These are phyloP conservation scores for Ahaetulla prasina DNA, from an alignment of 2,113 vertebrate species.

Conservation along the genomic window DNA sequence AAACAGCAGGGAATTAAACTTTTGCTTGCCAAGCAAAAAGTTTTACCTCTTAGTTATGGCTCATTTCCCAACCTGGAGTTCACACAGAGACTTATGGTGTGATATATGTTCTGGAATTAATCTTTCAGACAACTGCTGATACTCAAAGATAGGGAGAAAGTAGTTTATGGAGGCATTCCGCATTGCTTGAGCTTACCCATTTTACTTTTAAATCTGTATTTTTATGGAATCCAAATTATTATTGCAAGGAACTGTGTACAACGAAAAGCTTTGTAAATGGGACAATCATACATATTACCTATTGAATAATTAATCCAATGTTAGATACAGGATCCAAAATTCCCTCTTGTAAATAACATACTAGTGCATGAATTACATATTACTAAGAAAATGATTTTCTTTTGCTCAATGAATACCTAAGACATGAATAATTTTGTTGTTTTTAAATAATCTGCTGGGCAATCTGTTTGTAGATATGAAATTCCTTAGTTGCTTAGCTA, in stretches of 20 bases:
- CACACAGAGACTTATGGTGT: background rate
- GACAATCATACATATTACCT: background rate
- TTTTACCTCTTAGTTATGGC: background rate
- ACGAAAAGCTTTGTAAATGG: background rate
- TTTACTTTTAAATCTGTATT: background rate
- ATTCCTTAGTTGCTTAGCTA: constrained; percentile 13
- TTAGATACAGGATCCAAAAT: background rate
- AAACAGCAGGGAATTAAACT: background rate
- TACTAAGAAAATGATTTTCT: constrained; percentile 6
- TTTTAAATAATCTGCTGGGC: constrained; percentile 35
- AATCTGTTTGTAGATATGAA: constrained; percentile 26
- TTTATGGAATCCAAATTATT: background rate
- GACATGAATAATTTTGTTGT: constrained; percentile 36
- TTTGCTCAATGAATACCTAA: constrained; percentile 32
- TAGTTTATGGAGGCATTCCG: background rate
- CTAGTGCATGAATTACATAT: constrained; percentile 21
- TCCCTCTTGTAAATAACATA: constrained; percentile 5
- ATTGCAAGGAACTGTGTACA: background rate
- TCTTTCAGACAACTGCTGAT: background rate
- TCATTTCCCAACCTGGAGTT: background rate
- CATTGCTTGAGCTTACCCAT: background rate
- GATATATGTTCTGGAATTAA: background rate
- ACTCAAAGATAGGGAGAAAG: background rate
- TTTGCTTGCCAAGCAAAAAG: background rate
- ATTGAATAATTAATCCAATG: background rate